These are phyloP conservation scores for Papilio gigon DNA, from an alignment of 2,888 invertebrate genomes.

Conservation along the genomic window DNA sequence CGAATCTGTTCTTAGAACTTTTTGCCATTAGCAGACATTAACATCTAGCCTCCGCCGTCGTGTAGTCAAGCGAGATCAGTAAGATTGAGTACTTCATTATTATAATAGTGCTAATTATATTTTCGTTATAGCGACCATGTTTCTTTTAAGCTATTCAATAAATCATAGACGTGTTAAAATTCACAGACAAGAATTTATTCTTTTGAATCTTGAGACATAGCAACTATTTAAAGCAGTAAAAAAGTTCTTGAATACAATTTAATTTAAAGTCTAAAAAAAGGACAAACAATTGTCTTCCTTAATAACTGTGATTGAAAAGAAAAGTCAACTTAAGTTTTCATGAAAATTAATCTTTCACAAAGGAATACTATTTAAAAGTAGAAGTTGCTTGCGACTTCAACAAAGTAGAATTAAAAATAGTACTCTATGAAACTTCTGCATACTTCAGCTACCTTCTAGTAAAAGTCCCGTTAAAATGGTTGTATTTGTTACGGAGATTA, in stretches of 20 bases:
- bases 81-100: conserved; percentile 23
- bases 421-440: too few relatives aligned
- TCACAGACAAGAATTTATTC: conserved; percentile 2
- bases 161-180: conserved; percentile 20
- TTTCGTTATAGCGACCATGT: conserved; percentile 14
- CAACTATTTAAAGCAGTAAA: neutral
- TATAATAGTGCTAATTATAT: conserved; percentile 25
- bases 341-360: too few relatives aligned
- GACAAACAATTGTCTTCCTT: neutral
- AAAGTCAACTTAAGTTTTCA: neutral
- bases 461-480: too few relatives aligned
- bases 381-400: too few relatives aligned
- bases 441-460: too few relatives aligned
- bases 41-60: neutral
- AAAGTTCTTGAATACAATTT: neutral
- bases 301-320: neutral
- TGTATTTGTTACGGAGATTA: too few relatives aligned
- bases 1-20: conserved; percentile 32
- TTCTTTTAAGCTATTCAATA: conserved; percentile 3
- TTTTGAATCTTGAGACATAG: conserved; percentile 4
- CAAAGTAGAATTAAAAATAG: too few relatives aligned
- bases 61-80: conserved; percentile 18
- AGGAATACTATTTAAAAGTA: too few relatives aligned
- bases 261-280: neutral
- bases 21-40: conserved; percentile 31